Conservation (phyloP, 2,888 invertebrate genomes). For the Trachelus tabidus region DNA sequence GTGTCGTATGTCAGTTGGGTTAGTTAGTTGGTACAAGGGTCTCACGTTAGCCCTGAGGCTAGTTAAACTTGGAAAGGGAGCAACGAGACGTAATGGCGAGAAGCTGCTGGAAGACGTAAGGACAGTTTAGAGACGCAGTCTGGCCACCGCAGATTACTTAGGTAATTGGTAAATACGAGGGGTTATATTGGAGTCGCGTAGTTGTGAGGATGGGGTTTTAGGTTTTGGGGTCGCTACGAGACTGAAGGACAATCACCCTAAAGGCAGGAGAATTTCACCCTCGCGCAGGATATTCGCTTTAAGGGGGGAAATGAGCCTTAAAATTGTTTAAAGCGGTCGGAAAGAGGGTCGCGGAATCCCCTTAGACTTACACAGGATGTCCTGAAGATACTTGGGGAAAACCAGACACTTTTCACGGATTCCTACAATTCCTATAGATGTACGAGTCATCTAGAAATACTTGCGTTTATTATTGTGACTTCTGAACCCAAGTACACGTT, state of each 20-base stretch:
- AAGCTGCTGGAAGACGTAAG: constrained; percentile 43
- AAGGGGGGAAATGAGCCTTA: constrained; percentile 66
- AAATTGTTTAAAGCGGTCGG: constrained; percentile 66
- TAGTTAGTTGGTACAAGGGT: background rate
- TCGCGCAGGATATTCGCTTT: constrained; percentile 62
- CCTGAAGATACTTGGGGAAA: constrained; percentile 31
- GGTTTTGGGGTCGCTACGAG: constrained; percentile 21
- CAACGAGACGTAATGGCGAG: constrained; percentile 19
- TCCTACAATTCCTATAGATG: background rate
- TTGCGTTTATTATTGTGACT: background rate
- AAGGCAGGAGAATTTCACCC: constrained; percentile 26
- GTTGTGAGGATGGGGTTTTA: constrained; percentile 51
- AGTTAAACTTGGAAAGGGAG: constrained; percentile 38
- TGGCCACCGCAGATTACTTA: constrained; percentile 64
- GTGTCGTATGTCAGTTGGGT: background rate
- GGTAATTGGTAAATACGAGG: constrained; percentile 66
- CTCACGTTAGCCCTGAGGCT: constrained; percentile 44
- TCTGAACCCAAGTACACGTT: background rate
- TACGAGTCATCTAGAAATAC: background rate
- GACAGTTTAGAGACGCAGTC: constrained; percentile 51
- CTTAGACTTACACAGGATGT: constrained; percentile 38
- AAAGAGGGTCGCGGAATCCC: constrained; percentile 51
- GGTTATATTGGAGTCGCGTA: constrained; percentile 47
- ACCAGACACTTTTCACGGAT: constrained; percentile 39
- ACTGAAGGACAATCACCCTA: constrained; percentile 1